phyloP scores from a whole-genome alignment of 2,888 invertebrate species.

The Pomacea canaliculata region DNA sequence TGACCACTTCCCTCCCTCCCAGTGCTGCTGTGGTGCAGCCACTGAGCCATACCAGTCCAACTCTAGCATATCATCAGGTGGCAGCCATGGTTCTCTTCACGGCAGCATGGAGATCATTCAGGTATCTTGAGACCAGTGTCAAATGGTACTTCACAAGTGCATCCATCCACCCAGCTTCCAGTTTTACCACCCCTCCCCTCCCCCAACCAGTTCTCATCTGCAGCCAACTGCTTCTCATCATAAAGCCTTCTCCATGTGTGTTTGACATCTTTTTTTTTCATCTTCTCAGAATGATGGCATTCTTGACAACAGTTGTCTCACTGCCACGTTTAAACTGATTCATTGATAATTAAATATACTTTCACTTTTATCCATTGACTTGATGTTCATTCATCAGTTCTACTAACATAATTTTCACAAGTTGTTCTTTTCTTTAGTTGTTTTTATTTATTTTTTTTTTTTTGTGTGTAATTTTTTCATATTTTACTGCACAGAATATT shows the following conservation, averaged over 20 bases:
- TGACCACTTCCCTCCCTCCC: constrained; percentile 45
- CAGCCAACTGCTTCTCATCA: not conserved
- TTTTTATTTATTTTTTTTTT: no score
- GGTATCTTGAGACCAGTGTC: constrained; percentile 55
- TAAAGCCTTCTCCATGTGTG: not conserved
- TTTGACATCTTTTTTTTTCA: not conserved
- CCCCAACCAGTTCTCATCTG: constrained; percentile 3
- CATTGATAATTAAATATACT: not conserved
- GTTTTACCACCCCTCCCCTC: not conserved
- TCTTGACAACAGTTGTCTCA: not conserved
- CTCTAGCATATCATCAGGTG: constrained; percentile 67
- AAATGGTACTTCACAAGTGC: constrained; percentile 1
- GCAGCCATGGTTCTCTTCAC: constrained; percentile 65
- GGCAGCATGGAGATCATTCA: constrained; percentile 67
- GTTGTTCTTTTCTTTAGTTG: no score
- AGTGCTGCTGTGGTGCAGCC: constrained; percentile 53
- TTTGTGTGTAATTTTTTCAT: no score
- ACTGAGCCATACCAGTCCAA: constrained; percentile 64
- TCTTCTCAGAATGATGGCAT: not conserved
- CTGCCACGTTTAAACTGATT: not conserved
- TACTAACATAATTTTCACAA: no score
- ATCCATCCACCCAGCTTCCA: not conserved
- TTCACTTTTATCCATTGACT: not conserved
- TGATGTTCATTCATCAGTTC: no score
- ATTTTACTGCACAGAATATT: no score